Evolutionary conservation across 2,797 vertebrate species (phyloP), one percentile per base, ranked within the genome.

Genomic region (Gobio occitaniae): DNA sequence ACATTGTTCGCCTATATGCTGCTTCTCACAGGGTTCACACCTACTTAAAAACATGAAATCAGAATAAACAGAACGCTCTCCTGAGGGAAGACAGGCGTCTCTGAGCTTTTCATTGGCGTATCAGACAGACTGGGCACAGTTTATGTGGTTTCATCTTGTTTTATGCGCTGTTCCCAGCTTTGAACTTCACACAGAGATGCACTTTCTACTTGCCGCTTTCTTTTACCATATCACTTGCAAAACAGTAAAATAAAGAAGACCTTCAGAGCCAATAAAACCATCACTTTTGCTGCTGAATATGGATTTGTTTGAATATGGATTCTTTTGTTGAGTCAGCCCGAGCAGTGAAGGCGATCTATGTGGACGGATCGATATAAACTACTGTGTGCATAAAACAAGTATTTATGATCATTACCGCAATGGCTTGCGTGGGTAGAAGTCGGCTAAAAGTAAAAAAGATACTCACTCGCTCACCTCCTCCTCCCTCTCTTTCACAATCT

Each of bases 341-440:
- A 83, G 63, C 3, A 25, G 19, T 52, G 61, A 47, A 17, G 69
- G 56, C 0, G 79, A 63, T 44, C 77, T 56, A 76, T 59, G 76
- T 36, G 15, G 77, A 78, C 2, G 29, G 85, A 79, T 86, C 84
- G 65, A 84, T 86, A 86, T 74, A 82, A 79, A 86, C 88, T 50
- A 65, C 74, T 63, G 66, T 82, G 72, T 54, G 61, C 63, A 74
- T 78, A 82, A 71, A 84, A n/a, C 65, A 70, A 68, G 70, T 83
- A 78, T 84, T 76, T 84, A 87, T 84, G 56, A 87, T 72, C 83
- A 78, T 82, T 80, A 69, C 86, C 47, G 63, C 48, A 59, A 44
- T 76, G 82, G 29, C 47, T 52, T 79, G 77, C 13, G 70, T 78
- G 82, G 78, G 86, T 25, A 48, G 71, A 78, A 78, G 76, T 79